Percentiles rank a stretch among this genome's conserved stretches.
Conservation (phyloP, 2,113 vertebrate species). For the Malurus cyaneus region DNA sequence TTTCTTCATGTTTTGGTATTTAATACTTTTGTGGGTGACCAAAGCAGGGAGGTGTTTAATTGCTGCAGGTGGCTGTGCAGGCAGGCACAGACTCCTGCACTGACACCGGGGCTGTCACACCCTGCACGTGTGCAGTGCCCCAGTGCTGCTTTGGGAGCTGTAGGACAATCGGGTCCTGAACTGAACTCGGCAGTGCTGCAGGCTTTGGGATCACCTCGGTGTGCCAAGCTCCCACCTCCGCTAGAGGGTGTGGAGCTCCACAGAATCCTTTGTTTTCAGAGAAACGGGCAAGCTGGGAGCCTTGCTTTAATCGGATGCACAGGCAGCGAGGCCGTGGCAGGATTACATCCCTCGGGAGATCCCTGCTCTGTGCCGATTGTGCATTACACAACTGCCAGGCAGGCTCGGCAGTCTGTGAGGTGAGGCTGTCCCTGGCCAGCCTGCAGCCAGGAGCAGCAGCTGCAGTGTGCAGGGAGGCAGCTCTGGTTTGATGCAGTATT, state of each 20-base stretch:
- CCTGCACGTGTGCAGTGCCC: neutral
- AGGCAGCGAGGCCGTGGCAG: accelerated
- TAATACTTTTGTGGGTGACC: accelerated
- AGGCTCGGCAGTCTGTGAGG: neutral
- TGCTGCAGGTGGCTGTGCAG: neutral
- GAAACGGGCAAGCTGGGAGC: neutral
- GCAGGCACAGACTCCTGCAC: neutral
- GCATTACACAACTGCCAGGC: neutral
- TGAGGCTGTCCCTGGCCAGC: neutral
- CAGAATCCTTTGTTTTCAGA: neutral
- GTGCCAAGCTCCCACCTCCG: neutral
- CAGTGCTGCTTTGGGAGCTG: neutral
- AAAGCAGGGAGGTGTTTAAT: neutral
- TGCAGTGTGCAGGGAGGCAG: neutral
- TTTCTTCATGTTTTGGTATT: neutral
- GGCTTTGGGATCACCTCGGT: neutral
- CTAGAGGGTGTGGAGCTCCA: conserved; percentile 42
- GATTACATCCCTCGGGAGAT: neutral
- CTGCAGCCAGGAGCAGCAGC: neutral
- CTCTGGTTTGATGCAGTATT: neutral
- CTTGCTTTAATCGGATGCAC: accelerated
- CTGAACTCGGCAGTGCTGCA: neutral
- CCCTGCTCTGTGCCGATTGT: neutral
- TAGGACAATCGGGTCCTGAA: accelerated
- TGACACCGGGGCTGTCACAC: neutral